Evolutionary conservation across 2,797 vertebrate genomes (phyloP).

Genomic region (Pristis pectinata): DNA sequence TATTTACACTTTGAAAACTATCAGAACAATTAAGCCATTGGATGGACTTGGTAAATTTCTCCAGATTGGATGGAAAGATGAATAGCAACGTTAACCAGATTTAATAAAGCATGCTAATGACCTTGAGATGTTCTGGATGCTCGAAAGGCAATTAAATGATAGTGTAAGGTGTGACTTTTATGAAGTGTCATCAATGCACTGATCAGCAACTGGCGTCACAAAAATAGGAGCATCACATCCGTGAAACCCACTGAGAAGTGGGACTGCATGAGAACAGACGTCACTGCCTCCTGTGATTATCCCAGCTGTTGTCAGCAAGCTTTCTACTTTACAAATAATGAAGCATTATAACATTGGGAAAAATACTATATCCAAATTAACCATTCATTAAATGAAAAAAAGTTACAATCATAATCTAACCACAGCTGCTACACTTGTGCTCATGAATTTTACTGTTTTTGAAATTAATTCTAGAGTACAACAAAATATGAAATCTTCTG

Average conservation of each 20-base stretch:
- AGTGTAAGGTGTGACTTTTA: neutral
- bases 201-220: neutral
- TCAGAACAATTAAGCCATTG: neutral
- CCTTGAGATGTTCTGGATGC: neutral
- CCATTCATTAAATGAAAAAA: neutral
- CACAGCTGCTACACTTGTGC: neutral
- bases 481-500: neutral
- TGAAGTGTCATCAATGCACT: neutral
- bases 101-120: neutral
- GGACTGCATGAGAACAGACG: neutral
- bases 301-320: conserved; percentile 19
- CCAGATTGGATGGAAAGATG: no score
- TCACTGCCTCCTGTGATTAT: conserved; percentile 14
- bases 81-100: neutral
- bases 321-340: neutral
- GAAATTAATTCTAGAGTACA: neutral
- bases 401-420: neutral
- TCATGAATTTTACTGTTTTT: neutral
- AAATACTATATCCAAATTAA: neutral
- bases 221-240: neutral
- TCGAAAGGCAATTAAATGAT: neutral
- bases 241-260: neutral
- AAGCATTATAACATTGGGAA: neutral
- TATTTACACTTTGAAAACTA: neutral
- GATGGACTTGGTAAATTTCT: neutral